These are phyloP conservation scores for Neocloeon triangulifer DNA, from an alignment of 1,140 invertebrate species.

Conservation along the genomic window DNA sequence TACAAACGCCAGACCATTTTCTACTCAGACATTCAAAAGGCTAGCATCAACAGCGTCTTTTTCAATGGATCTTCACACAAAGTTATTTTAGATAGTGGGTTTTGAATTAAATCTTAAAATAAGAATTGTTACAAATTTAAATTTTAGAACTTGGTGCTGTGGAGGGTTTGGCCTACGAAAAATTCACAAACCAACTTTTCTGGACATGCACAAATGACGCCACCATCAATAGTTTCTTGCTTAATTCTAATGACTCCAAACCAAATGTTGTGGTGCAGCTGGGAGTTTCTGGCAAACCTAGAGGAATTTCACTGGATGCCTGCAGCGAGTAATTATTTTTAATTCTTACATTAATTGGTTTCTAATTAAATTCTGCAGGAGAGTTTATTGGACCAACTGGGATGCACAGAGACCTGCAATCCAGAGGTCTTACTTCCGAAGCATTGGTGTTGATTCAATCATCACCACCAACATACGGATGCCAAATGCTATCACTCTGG, in stretches of 20 bases:
- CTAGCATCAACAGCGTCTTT: conserved; percentile 57
- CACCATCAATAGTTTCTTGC: conserved; percentile 35
- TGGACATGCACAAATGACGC: conserved; percentile 71
- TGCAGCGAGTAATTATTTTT: conserved; percentile 34
- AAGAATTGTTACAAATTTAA: conserved; percentile 4
- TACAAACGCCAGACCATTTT: conserved; percentile 43
- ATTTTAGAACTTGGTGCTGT: conserved; percentile 43
- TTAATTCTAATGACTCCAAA: conserved; percentile 11
- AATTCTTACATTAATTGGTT: background rate
- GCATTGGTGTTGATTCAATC: conserved; percentile 36
- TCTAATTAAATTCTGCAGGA: conserved; percentile 15
- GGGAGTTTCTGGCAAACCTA: conserved; percentile 42
- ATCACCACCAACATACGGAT: conserved; percentile 55
- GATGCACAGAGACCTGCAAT: conserved; percentile 45
- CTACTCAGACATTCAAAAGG: conserved; percentile 70
- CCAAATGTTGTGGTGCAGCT: conserved; percentile 43
- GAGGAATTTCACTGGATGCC: conserved; percentile 60
- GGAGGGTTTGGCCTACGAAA: conserved; percentile 60
- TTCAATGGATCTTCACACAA: conserved; percentile 56
- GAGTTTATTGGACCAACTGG: conserved; percentile 69
- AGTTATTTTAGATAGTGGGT: conserved; percentile 41
- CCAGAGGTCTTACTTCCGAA: conserved; percentile 42
- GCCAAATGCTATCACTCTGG: conserved; percentile 59
- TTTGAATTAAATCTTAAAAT: background rate
- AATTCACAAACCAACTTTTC: conserved; percentile 38